These are phyloP conservation scores for Drosophila diplacantha DNA, from an alignment of 2,888 invertebrate species.

Conservation along the genomic window DNA sequence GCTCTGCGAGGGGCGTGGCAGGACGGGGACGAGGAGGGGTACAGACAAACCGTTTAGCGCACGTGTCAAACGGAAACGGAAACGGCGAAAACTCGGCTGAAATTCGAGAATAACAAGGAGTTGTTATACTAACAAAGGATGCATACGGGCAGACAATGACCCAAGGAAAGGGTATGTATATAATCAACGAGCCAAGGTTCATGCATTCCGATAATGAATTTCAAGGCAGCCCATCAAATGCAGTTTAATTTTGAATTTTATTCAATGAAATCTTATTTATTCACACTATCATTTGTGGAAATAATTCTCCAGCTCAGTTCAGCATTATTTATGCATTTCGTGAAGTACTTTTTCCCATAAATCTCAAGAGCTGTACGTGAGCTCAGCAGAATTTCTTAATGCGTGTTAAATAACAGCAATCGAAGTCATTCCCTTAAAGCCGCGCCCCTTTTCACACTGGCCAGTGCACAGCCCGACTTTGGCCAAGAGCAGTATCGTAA, in stretches of 20 bases:
- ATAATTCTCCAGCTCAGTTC: background rate
- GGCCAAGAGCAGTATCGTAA: slow-evolving; percentile 52
- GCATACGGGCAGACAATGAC: background rate
- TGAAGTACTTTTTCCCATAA: slow-evolving; percentile 12
- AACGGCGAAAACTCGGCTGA: slow-evolving; percentile 43
- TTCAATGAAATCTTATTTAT: slow-evolving; percentile 11
- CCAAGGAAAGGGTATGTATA: too few species aligned
- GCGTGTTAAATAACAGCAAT: slow-evolving; percentile 8
- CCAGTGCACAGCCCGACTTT: slow-evolving; percentile 38
- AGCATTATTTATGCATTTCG: slow-evolving; percentile 17
- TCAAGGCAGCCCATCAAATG: background rate
- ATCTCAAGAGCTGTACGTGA: slow-evolving; percentile 9
- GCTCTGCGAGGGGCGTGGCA: background rate
- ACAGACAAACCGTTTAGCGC: slow-evolving; percentile 63
- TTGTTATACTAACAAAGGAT: background rate
- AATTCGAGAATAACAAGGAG: slow-evolving; percentile 37
- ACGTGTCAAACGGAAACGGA: slow-evolving; percentile 63
- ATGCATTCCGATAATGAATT: background rate
- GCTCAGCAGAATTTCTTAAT: slow-evolving; percentile 15
- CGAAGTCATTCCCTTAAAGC: slow-evolving; percentile 6
- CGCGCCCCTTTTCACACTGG: slow-evolving; percentile 4
- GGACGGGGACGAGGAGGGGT: background rate
- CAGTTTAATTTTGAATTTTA: background rate
- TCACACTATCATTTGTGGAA: slow-evolving; percentile 10
- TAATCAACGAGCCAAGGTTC: background rate